phyloP scores from a whole-genome alignment of 1,140 invertebrate genomes.

The Acromyrmex echinatior region DNA sequence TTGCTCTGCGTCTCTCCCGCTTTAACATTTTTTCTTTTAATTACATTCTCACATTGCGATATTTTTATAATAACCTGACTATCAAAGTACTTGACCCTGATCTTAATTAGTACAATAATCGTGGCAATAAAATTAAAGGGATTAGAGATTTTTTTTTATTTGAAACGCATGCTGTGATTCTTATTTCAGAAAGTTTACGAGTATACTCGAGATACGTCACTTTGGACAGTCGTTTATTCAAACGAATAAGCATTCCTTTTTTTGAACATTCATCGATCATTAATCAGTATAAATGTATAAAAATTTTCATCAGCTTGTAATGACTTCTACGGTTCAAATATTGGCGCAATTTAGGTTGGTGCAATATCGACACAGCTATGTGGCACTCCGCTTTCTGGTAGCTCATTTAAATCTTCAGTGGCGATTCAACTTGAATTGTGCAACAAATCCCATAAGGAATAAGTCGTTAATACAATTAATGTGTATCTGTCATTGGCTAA shows the following conservation, averaged over 20 bases:
- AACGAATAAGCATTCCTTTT: slow-evolving; percentile 15
- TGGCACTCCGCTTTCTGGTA: slow-evolving; percentile 25
- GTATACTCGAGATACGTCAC: slow-evolving; percentile 7
- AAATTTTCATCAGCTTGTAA: slow-evolving; percentile 61
- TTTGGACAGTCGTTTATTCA: background rate
- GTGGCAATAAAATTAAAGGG: background rate
- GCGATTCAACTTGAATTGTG: slow-evolving; percentile 55
- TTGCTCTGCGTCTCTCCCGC: slow-evolving; percentile 8
- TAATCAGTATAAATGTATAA: slow-evolving; percentile 55
- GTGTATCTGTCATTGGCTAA: slow-evolving; percentile 16
- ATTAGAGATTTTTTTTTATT: background rate
- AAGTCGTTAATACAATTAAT: slow-evolving; percentile 67
- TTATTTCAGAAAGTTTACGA: slow-evolving; percentile 9
- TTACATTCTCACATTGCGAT: slow-evolving; percentile 8
- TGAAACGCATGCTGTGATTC: background rate
- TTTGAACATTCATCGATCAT: slow-evolving; percentile 25
- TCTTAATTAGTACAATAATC: slow-evolving; percentile 62
- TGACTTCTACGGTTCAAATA: slow-evolving; percentile 38
- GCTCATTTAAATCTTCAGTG: slow-evolving; percentile 61
- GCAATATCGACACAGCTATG: slow-evolving; percentile 11
- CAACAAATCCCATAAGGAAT: slow-evolving; percentile 34
- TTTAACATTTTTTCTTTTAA: slow-evolving; percentile 44
- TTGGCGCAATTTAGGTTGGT: slow-evolving; percentile 38
- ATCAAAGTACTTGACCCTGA: slow-evolving; percentile 58
- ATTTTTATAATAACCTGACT: slow-evolving; percentile 4